Conservation (phyloP, 2,113 vertebrate species). For the Cephalopterus ornatus region DNA sequence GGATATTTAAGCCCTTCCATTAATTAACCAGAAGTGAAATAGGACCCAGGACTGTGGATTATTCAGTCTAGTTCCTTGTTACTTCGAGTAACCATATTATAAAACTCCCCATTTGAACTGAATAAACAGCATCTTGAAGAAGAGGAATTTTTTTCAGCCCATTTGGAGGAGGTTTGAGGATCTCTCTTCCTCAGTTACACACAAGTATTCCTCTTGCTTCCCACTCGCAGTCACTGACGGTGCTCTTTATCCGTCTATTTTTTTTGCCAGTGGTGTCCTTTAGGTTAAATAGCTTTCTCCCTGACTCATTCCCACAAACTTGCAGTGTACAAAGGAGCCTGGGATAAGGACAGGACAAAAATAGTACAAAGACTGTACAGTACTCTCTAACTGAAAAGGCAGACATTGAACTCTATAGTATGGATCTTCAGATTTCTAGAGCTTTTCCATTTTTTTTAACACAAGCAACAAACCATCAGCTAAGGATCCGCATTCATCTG, state of each 20-base stretch:
- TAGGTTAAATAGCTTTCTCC: constrained; percentile 69
- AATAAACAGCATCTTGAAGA: not conserved
- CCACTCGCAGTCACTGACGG: not conserved
- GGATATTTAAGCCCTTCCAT: constrained; percentile 49
- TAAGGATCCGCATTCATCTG: not conserved
- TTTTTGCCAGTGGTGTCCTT: constrained; percentile 42
- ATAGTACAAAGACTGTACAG: constrained; percentile 64
- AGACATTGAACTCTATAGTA: not conserved
- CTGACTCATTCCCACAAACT: constrained; percentile 69
- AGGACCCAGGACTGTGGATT: not conserved
- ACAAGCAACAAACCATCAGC: not conserved
- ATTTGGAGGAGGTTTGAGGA: not conserved
- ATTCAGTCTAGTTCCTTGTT: not conserved
- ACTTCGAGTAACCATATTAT: not conserved
- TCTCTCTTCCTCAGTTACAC: not conserved
- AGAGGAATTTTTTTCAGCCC: not conserved
- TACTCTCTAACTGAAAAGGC: constrained; percentile 27
- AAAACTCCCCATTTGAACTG: not conserved
- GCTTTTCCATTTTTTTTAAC: not conserved
- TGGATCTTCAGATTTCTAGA: not conserved
- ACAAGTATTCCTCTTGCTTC: not conserved
- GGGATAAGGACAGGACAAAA: constrained; percentile 56
- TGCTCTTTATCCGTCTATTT: not conserved
- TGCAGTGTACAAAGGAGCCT: constrained; percentile 33
- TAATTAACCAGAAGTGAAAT: constrained; percentile 65